These are phyloP conservation scores for Nasonovia ribisnigri DNA, from an alignment of 2,888 invertebrate species.

Conservation along the genomic window DNA sequence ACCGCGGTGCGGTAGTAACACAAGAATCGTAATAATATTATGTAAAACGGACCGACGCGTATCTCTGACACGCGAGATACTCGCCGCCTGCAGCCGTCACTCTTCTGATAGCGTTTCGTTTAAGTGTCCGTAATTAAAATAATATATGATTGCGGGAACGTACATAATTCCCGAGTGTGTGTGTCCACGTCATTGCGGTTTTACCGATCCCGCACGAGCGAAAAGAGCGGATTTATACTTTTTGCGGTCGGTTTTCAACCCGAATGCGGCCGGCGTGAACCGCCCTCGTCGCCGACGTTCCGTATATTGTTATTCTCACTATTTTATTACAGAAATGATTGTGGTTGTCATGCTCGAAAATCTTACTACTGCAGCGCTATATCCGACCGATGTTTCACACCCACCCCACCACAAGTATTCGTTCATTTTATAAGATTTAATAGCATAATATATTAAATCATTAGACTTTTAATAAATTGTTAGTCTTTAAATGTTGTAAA, in stretches of 20 bases:
- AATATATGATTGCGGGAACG: background rate
- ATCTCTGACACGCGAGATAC: background rate
- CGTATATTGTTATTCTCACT: background rate
- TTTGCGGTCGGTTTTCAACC: background rate
- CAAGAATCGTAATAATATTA: background rate
- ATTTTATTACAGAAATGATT: background rate
- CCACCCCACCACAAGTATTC: background rate
- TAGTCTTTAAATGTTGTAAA: background rate
- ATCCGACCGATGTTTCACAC: background rate
- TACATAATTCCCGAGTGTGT: background rate
- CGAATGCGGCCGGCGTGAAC: background rate
- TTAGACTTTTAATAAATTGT: background rate
- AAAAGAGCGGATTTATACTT: background rate
- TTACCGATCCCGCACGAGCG: background rate
- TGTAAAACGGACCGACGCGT: background rate
- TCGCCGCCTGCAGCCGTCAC: background rate
- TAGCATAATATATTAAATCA: background rate
- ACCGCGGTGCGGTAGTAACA: background rate
- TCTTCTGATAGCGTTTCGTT: background rate
- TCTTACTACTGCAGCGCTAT: background rate
- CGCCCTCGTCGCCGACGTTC: background rate
- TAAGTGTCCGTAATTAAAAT: background rate
- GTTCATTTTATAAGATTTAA: background rate
- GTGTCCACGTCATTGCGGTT: background rate
- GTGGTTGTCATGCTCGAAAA: background rate